These are phyloP conservation scores for Ophioderma brevispina DNA, from an alignment of 35 echinoderm and acorn worm genomes.

Conservation along the genomic window DNA sequence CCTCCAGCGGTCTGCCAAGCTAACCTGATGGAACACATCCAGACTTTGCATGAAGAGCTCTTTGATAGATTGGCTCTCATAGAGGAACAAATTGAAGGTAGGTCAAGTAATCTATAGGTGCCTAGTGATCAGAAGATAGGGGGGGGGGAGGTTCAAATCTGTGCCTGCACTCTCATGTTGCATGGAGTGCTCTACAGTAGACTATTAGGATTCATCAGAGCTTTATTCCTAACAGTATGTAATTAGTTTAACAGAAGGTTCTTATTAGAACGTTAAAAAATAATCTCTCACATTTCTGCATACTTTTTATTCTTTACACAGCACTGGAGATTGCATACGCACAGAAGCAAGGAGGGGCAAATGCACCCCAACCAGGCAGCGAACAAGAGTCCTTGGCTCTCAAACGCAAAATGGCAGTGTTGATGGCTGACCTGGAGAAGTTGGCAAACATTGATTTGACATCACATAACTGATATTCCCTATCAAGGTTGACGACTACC, in stretches of 20 bases:
- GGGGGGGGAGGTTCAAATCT: too few relatives aligned
- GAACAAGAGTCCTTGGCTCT: not conserved
- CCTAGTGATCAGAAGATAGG: too few relatives aligned
- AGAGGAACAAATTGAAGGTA: not conserved
- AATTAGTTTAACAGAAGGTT: too few relatives aligned
- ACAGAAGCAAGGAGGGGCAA: not conserved
- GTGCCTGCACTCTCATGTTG: too few relatives aligned
- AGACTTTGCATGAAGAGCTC: not conserved
- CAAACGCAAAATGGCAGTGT: not conserved
- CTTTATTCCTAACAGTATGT: too few relatives aligned
- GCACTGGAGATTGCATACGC: not conserved
- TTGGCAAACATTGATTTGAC: not conserved
- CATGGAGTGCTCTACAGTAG: too few relatives aligned
- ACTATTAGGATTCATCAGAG: too few relatives aligned
- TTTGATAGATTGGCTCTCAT: not conserved
- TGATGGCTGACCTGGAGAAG: not conserved
- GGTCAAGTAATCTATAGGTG: not conserved
- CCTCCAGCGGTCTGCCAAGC: not conserved
- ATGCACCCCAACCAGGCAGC: not conserved
- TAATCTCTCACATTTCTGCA: too few relatives aligned
- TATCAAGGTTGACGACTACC: too few relatives aligned
- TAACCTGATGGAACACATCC: not conserved
- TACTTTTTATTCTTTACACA: not conserved
- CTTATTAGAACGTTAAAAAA: too few relatives aligned
- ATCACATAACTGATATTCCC: not conserved